A percentile compares a stretch with the other conserved stretches of the same genome.
Conservation (phyloP, 2,113 vertebrate species). For the Climacteris rufus region DNA sequence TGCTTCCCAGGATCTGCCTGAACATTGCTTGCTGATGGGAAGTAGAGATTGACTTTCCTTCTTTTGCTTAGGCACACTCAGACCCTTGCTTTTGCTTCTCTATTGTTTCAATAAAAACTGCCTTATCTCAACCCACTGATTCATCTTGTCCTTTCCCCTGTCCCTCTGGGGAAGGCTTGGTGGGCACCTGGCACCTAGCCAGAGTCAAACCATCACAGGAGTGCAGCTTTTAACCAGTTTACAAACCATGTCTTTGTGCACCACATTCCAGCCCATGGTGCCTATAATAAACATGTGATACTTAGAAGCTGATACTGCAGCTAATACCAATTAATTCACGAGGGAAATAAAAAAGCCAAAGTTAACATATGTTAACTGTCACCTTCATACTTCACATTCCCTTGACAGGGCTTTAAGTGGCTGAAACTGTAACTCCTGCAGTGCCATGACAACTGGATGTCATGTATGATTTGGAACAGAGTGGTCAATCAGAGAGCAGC, state of each 20-base stretch:
- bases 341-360: neutral
- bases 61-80: too few relatives aligned
- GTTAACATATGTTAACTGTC: neutral
- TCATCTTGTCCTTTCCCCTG: too few relatives aligned
- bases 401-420: constrained; percentile 10
- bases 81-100: too few relatives aligned
- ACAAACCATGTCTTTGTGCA: rapidly evolving
- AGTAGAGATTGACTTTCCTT: too few relatives aligned
- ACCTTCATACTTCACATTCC: neutral
- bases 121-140: too few relatives aligned
- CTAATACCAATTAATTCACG: neutral
- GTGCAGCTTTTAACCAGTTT: neutral
- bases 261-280: neutral
- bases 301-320: constrained; percentile 20
- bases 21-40: too few relatives aligned
- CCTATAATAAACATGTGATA: neutral
- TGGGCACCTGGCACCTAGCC: too few relatives aligned
- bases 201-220: too few relatives aligned
- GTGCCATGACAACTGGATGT: neutral
- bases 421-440: neutral
- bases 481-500: neutral
- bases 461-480: neutral
- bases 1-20: too few relatives aligned
- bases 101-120: too few relatives aligned
- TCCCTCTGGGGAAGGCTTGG: too few relatives aligned